Base-by-base conservation (phyloP, 2,888 invertebrate species). In the Hydrotaea cyrtoneurina region DNA sequence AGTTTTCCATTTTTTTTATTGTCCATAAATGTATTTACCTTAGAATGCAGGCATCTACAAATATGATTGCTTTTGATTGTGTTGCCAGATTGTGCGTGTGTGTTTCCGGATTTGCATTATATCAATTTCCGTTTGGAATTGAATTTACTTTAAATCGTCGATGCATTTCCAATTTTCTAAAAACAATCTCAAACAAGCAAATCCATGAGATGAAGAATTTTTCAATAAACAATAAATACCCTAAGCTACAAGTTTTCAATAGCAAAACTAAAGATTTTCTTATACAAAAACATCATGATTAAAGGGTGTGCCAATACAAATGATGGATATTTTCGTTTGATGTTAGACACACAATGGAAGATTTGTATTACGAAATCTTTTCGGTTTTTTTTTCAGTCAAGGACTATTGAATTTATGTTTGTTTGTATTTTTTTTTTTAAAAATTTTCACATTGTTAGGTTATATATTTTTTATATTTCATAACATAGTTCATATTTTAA, bases 61-160 rank as follows among this genome's bases (percentile, higher is more conserved):
- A 8, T n/a, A 50, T 50, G 50, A 23, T 59, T 59, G 23, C 15
- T 26, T 26, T 15, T 1, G 59, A 59, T 59, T 59, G 17, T 13
- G 26, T 59, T 55, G 11, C 7, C 11, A 26, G 59, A n/a, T 2
- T 36, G 64, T 36, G 10, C 36, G 43, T 46, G 46, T 43, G 15
- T 43, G 43, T 69, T 5, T 69, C 8, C 15, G 19, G 43, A 46
- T 69, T 46, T 69, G 43, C 23, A n/a, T 66, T 43, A 69, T 43
- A 69, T 69, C 69, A 46, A 46, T 46, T 23, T 46, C 15, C 21
- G 2, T 43, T 69, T 69, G 23, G n/a, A 46, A 69, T 46, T 69
- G 46, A 69, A 69, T 69, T 69, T 69, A 23, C 23, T 66, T 62
- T 43, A 69, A 46, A 43, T 69, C 46, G 23, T 69, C 46, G 23